Base-by-base conservation (phyloP, 2,888 invertebrate species). In the Clunio marinus region DNA sequence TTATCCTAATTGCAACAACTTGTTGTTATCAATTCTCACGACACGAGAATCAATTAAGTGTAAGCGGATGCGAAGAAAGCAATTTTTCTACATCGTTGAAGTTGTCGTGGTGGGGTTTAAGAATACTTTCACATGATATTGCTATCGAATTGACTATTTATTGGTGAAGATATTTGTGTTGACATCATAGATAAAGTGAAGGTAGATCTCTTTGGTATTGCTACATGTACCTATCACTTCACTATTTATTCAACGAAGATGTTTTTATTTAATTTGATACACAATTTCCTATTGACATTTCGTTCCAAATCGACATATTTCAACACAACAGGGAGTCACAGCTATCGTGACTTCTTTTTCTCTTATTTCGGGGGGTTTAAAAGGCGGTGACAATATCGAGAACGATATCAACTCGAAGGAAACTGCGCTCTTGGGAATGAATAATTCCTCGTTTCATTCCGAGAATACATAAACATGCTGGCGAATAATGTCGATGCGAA, bases 241-340 rank as follows among this genome's bases (percentile, higher is more conserved):
- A n/a, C n/a, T n/a, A n/a, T n/a, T n/a, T n/a, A n/a, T n/a, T 57
- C n/a, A 25, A 20, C 46, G 27, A 63, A 46, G 25, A 24, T 27
- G 45, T 32, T 22, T 35, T 46, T 63, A 63, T 41, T 63, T 41
- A 45, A 63, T 63, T 46, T 63, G 63, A 63, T 63, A 59, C 59
- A 25, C 63, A 63, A 46, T 63, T 59, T 57, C 22, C 25, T 57
- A 57, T 57, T 63, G 63, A 63, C 46, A 46, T 63, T 41, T 63
- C 63, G 63, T 63, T 63, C 45, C 63, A 63, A 63, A 63, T 63
- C 63, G 63, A 63, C 63, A 63, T 63, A 63, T 63, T 63, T 63
- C 41, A 63, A 2, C 45, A 27, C 63, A 63, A 28, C 27, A 46
- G 57, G 27, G 5, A 27, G 25, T 27, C 25, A n/a, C n/a, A n/a